A percentile compares a stretch with the other conserved stretches of the same genome.
Evolutionary conservation across 2,113 vertebrate species (phyloP).

Genomic region (Triplophysa rosa): DNA sequence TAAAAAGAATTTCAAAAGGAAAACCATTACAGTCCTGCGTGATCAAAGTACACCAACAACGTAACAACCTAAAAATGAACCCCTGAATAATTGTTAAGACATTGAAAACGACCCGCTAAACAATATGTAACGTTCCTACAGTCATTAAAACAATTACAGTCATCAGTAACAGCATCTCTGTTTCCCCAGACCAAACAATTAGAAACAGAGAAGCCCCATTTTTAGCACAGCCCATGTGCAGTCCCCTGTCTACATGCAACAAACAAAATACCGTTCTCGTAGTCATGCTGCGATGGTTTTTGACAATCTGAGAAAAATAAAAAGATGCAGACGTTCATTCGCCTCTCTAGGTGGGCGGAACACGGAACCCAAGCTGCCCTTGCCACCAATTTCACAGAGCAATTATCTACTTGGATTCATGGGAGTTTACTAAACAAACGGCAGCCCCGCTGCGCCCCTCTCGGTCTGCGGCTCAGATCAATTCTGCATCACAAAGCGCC

Average conservation of each 20-base stretch:
- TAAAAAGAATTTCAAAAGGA: not conserved
- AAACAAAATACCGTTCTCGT: conserved; percentile 62
- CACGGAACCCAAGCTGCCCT: conserved; percentile 86
- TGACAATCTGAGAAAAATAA: conserved; percentile 42
- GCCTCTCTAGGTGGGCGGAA: conserved; percentile 81
- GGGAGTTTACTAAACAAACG: conserved; percentile 97
- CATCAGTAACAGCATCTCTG: not conserved
- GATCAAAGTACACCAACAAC: not conserved
- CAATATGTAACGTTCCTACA: not conserved
- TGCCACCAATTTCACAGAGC: conserved; percentile 91
- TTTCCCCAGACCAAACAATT: not conserved
- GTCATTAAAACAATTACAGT: not conserved
- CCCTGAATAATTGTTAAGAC: not conserved
- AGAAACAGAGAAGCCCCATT: not conserved
- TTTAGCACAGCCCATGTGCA: not conserved
- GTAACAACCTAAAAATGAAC: not conserved
- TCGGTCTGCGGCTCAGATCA: conserved; percentile 73
- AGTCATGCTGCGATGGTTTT: conserved; percentile 3
- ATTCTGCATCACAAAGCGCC: conserved; percentile 88
- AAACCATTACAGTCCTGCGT: not conserved
- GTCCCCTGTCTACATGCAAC: conserved; percentile 58
- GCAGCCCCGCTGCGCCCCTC: conserved; percentile 81
- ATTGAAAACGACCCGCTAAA: not conserved
- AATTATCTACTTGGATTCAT: conserved; percentile 97
- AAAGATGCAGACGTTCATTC: conserved; percentile 51